Percentiles rank a stretch among this genome's conserved stretches.
phyloP scores from a whole-genome alignment of 2,888 invertebrate species.

The Drosophila anomalata region DNA sequence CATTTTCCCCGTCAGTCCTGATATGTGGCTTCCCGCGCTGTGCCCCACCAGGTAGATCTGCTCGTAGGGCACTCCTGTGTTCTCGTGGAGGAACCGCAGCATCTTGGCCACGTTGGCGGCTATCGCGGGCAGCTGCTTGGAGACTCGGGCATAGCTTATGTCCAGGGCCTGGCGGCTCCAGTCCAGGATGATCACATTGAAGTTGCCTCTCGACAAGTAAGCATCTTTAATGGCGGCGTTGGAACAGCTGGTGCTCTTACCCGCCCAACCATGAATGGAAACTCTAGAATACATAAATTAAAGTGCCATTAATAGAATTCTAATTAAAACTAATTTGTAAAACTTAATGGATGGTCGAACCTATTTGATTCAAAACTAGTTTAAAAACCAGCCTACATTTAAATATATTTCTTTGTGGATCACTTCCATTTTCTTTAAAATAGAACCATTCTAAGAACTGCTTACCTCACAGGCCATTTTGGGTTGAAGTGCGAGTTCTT shows the following conservation, averaged over 20 bases:
- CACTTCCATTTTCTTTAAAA: neutral
- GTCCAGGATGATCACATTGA: slow-evolving; percentile 81
- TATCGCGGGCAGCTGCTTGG: slow-evolving; percentile 72
- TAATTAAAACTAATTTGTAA: neutral
- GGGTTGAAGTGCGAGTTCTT: slow-evolving; percentile 73
- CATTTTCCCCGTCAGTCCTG: slow-evolving; percentile 78
- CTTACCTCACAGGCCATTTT: slow-evolving; percentile 79
- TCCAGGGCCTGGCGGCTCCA: slow-evolving; percentile 78
- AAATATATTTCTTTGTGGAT: neutral
- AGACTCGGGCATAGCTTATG: slow-evolving; percentile 73
- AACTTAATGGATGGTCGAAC: neutral
- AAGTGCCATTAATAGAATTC: no score
- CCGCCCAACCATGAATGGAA: slow-evolving; percentile 80
- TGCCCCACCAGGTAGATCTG: slow-evolving; percentile 82
- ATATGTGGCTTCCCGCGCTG: slow-evolving; percentile 82
- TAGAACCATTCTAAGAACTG: neutral
- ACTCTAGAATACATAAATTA: slow-evolving; percentile 50
- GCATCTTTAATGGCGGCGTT: slow-evolving; percentile 81
- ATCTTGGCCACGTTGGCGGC: slow-evolving; percentile 73
- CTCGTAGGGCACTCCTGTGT: slow-evolving; percentile 62
- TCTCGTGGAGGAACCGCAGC: slow-evolving; percentile 74
- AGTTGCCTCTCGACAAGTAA: slow-evolving; percentile 74
- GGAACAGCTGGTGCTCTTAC: slow-evolving; percentile 72
- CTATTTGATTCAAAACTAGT: neutral
- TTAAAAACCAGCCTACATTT: neutral